Percentiles rank a stretch among this genome's conserved stretches.
These are phyloP conservation scores for Caerostris extrusa DNA, from an alignment of 1,140 invertebrate genomes.

Conservation along the genomic window DNA sequence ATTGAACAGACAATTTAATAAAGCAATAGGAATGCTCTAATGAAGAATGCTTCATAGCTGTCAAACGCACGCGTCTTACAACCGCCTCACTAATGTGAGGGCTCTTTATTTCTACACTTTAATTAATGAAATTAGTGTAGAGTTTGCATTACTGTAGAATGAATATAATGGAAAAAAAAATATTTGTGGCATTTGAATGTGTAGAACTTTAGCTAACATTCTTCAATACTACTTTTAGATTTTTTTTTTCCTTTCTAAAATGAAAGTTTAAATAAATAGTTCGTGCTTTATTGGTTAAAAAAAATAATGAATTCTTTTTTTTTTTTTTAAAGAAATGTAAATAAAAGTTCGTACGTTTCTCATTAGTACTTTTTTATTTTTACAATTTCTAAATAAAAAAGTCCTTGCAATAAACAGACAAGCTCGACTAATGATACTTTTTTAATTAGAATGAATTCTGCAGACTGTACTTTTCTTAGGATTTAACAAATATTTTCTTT, in stretches of 20 bases:
- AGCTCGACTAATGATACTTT: too few species aligned
- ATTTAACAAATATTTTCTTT: too few species aligned
- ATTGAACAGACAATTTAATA: background rate
- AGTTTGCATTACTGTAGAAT: background rate
- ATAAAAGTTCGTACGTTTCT: too few species aligned
- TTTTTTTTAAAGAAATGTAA: too few species aligned
- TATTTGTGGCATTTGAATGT: background rate
- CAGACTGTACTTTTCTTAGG: too few species aligned
- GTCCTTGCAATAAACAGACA: too few species aligned
- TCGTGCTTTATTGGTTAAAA: background rate
- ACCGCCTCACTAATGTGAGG: background rate
- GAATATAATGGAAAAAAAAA: background rate
- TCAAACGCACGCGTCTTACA: slow-evolving; percentile 1
- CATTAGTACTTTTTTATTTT: too few species aligned
- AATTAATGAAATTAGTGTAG: background rate
- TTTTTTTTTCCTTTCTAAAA: background rate
- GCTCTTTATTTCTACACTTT: background rate
- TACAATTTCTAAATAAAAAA: too few species aligned
- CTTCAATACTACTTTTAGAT: background rate
- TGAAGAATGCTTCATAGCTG: slow-evolving; percentile 10
- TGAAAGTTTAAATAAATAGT: slow-evolving; percentile 3
- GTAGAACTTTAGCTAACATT: background rate
- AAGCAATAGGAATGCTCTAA: background rate
- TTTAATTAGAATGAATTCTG: too few species aligned
- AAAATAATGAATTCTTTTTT: too few species aligned